These are phyloP conservation scores for Chiridota heheva DNA, from an alignment of 35 echinoderm and acorn worm species.

Conservation along the genomic window DNA sequence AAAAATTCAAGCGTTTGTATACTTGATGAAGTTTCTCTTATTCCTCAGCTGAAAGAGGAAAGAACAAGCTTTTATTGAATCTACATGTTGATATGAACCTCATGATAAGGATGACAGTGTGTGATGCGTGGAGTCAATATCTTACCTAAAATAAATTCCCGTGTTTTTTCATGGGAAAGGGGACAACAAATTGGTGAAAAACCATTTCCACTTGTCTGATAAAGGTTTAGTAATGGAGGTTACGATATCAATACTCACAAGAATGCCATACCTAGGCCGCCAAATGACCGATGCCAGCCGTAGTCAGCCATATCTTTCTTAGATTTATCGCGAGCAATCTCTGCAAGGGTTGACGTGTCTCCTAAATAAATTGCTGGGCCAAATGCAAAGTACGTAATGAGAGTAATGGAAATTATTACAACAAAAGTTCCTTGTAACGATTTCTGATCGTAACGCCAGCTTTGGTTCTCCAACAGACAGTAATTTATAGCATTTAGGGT, in stretches of 20 bases:
- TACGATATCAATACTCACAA: conserved; percentile 67
- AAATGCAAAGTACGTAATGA: conserved; percentile 35
- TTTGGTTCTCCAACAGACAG: conserved; percentile 41
- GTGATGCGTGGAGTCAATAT: too few relatives aligned
- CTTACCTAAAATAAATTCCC: too few relatives aligned
- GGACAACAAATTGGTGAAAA: too few relatives aligned
- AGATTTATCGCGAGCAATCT: conserved; percentile 8
- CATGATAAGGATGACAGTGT: too few relatives aligned
- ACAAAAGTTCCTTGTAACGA: conserved; percentile 38
- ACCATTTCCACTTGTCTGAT: too few relatives aligned
- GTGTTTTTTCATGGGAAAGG: too few relatives aligned
- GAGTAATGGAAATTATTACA: conserved; percentile 42
- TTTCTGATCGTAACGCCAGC: conserved; percentile 55
- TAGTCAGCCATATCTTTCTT: conserved; percentile 69
- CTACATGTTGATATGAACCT: too few relatives aligned
- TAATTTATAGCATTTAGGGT: background rate
- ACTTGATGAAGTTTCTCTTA: too few relatives aligned
- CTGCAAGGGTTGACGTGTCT: conserved; percentile 59
- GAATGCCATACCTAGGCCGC: conserved; percentile 56
- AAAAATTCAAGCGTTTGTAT: too few relatives aligned
- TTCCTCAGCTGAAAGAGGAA: too few relatives aligned
- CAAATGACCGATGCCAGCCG: conserved; percentile 68
- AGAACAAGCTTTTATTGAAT: too few relatives aligned
- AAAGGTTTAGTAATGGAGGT: too few relatives aligned
- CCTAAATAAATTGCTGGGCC: conserved; percentile 55